Percentiles rank a stretch among this genome's conserved stretches.
phyloP scores from a whole-genome alignment of 2,113 vertebrate species.

The Amia ocellicauda region DNA sequence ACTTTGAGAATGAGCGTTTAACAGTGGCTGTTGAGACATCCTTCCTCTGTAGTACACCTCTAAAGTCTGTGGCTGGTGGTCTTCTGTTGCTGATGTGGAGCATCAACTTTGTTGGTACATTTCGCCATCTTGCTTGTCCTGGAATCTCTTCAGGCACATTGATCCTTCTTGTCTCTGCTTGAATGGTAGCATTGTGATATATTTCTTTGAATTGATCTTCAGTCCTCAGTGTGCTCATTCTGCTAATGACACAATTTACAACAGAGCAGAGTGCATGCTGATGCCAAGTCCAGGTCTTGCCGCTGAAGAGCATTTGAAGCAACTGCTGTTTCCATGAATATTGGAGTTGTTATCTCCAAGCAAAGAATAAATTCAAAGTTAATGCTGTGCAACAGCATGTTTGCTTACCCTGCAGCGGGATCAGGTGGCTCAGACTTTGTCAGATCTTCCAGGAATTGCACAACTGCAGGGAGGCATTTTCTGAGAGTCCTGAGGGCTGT shows the following conservation, averaged over 20 bases:
- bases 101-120: slow-evolving; percentile 13
- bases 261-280: slow-evolving; percentile 18
- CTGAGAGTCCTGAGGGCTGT: too few species aligned
- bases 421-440: too few species aligned
- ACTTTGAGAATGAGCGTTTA: too few species aligned
- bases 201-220: slow-evolving; percentile 1
- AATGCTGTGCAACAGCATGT: too few species aligned
- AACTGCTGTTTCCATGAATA: slow-evolving; percentile 19
- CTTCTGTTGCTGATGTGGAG: slow-evolving; percentile 20
- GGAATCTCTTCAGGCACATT: too few species aligned
- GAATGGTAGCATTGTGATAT: slow-evolving; percentile 2
- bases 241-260: slow-evolving; percentile 10
- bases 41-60: slow-evolving; percentile 12
- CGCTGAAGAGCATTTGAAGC: slow-evolving; percentile 5
- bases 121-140: too few species aligned
- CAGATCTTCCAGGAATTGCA: too few species aligned
- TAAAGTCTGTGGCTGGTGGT: slow-evolving; percentile 7
- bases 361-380: too few species aligned
- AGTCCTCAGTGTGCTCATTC: slow-evolving; percentile 5
- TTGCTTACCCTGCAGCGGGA: too few species aligned
- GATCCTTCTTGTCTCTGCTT: too few species aligned
- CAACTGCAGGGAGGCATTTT: too few species aligned
- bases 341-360: slow-evolving; percentile 20
- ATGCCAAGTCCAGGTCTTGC: slow-evolving; percentile 17
- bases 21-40: too few species aligned